phyloP scores from a whole-genome alignment of 2,888 invertebrate genomes.

The Andrena minutula region DNA sequence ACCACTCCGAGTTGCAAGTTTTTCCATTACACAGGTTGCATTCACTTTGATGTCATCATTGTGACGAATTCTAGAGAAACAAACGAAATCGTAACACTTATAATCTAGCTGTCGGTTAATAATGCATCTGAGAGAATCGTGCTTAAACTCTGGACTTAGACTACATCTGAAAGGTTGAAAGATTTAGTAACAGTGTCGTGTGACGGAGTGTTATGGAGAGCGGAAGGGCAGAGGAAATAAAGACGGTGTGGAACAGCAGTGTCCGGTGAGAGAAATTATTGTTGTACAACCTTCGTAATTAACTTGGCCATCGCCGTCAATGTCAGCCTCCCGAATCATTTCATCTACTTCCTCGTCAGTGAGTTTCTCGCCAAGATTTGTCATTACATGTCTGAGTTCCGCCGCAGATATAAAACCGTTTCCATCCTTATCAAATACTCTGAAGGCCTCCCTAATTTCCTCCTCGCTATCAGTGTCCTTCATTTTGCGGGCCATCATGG shows the following conservation, averaged over 20 bases:
- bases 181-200: not conserved
- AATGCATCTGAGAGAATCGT: not conserved
- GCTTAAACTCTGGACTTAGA: not conserved
- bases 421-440: constrained; percentile 99
- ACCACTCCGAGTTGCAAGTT: constrained; percentile 88
- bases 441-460: constrained; percentile 99
- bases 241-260: not conserved
- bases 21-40: constrained; percentile 88
- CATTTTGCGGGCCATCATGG: constrained; percentile 99
- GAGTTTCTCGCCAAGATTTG: constrained; percentile 99
- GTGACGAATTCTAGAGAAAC: constrained; percentile 96
- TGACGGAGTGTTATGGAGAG: not conserved
- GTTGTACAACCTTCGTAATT: constrained; percentile 94
- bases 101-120: not conserved
- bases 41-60: constrained; percentile 99
- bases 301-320: constrained; percentile 99
- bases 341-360: constrained; percentile 99
- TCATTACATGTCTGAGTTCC: constrained; percentile 99
- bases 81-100: constrained; percentile 25
- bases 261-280: constrained; percentile 15
- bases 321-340: constrained; percentile 99
- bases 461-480: constrained; percentile 99
- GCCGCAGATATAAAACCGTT: constrained; percentile 99
- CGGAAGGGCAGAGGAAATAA: not conserved
- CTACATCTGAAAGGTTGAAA: not conserved